phyloP scores from a whole-genome alignment of 2,888 invertebrate genomes.

The Argynnis bischoffii region DNA sequence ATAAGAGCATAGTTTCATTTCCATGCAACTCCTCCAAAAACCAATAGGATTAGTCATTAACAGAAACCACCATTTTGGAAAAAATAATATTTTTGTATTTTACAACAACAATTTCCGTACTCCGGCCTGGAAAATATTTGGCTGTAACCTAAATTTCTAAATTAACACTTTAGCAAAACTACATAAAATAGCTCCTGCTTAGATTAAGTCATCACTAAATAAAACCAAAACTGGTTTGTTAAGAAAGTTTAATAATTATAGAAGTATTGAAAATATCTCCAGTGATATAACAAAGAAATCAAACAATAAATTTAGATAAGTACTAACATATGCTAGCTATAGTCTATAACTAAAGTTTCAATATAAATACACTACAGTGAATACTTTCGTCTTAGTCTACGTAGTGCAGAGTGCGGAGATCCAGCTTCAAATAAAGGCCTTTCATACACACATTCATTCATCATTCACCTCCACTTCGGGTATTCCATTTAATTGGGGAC shows the following conservation, averaged over 20 bases:
- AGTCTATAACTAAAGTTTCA: constrained; percentile 81
- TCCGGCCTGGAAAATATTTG: no score
- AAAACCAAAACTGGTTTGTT: constrained; percentile 61
- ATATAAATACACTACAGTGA: constrained; percentile 81
- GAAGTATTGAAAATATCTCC: constrained; percentile 82
- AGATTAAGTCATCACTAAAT: constrained; percentile 17
- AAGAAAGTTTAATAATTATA: constrained; percentile 78
- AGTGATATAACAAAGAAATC: constrained; percentile 74
- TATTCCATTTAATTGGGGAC: constrained; percentile 14
- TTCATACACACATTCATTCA: constrained; percentile 46
- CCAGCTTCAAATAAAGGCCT: constrained; percentile 30
- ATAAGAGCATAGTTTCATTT: no score
- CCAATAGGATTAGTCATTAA: no score
- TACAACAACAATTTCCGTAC: no score
- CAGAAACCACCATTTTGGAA: no score
- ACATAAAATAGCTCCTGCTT: constrained; percentile 2
- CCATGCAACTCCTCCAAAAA: no score
- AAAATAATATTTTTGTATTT: no score
- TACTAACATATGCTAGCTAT: constrained; percentile 80
- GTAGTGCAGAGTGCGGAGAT: constrained; percentile 39
- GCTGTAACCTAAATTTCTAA: no score
- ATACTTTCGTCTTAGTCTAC: constrained; percentile 41
- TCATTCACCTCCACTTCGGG: constrained; percentile 16
- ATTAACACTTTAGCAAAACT: background rate
- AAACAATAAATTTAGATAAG: constrained; percentile 81